Conservation (phyloP, 2,888 invertebrate genomes). For the Tetheella fluctuosa region DNA sequence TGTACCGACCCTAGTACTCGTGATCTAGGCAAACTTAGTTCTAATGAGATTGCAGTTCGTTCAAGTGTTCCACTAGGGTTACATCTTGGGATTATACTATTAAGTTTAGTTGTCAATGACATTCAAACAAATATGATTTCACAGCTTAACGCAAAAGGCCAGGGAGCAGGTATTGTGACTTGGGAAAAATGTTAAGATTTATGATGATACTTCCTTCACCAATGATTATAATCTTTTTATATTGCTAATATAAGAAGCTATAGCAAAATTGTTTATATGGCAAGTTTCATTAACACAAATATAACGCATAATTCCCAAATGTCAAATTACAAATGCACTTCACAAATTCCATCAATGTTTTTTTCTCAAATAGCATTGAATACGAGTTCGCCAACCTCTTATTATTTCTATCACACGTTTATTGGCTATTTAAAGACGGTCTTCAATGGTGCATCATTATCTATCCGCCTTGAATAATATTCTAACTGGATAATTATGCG, state of each 20-base stretch:
- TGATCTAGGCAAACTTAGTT: constrained; percentile 1
- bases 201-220: not conserved
- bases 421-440: constrained; percentile 1
- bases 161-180: not conserved
- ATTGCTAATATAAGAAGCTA: too few species aligned
- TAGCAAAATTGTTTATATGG: too few species aligned
- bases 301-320: not conserved
- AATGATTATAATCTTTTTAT: too few species aligned
- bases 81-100: not conserved
- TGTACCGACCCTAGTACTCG: not conserved
- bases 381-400: constrained; percentile 2
- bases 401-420: constrained; percentile 6
- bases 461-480: constrained; percentile 2
- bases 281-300: not conserved
- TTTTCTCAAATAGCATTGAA: not conserved
- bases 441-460: constrained; percentile 4
- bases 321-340: not conserved
- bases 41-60: not conserved
- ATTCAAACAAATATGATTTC: not conserved
- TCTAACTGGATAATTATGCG: constrained; percentile 5
- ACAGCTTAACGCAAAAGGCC: not conserved
- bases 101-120: not conserved
- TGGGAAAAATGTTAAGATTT: not conserved
- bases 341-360: not conserved
- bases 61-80: not conserved